Conservation (phyloP, 1,140 invertebrate genomes). For the Eupristina koningsbergeri region DNA sequence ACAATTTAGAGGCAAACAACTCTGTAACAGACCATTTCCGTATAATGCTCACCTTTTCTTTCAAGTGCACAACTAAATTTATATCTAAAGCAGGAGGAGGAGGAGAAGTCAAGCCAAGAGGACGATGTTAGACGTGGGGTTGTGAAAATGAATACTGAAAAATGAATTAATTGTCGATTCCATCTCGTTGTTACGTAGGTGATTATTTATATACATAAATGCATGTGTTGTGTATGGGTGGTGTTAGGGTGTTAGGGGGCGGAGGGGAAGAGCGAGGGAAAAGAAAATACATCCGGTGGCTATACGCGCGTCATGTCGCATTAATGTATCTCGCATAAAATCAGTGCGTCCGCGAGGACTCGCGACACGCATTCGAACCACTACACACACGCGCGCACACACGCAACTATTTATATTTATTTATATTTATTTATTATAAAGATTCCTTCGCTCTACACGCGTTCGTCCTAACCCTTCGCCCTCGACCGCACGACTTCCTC, state of each 20-base stretch:
- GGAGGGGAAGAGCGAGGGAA: conserved; percentile 46
- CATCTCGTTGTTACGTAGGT: conserved; percentile 20
- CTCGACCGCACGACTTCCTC: conserved; percentile 46
- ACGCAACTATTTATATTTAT: too few relatives aligned
- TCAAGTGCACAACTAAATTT: neutral
- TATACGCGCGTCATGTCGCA: conserved; percentile 61
- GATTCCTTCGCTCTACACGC: neutral
- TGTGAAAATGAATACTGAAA: conserved; percentile 33
- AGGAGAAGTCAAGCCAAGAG: neutral
- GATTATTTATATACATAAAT: conserved; percentile 31
- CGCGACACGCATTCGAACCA: conserved; percentile 64
- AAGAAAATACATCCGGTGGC: conserved; percentile 52
- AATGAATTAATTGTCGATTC: conserved; percentile 51
- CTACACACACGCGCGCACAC: too few relatives aligned
- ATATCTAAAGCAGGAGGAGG: too few relatives aligned
- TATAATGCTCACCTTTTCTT: neutral
- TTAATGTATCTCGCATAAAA: conserved; percentile 70
- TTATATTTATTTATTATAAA: conserved; percentile 28
- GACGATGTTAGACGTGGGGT: conserved; percentile 18
- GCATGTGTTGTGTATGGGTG: neutral
- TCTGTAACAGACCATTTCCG: neutral
- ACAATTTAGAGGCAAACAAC: too few relatives aligned
- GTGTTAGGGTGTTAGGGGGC: conserved; percentile 4
- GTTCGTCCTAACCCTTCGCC: conserved; percentile 32
- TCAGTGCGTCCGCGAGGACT: conserved; percentile 67